Conservation (phyloP, 2,888 invertebrate genomes). For the Podotricha telesiphe region DNA sequence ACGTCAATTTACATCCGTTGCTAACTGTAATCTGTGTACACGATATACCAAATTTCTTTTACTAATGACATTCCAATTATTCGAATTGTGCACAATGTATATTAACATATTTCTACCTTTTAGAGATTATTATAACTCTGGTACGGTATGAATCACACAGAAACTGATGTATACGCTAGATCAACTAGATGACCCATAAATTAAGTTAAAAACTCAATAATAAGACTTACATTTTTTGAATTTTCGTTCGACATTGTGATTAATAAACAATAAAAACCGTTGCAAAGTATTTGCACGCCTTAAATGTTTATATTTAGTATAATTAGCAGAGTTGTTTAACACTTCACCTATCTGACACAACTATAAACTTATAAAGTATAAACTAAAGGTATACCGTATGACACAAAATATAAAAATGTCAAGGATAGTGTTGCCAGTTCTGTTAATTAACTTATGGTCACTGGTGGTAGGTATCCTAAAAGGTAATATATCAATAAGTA, state of each 20-base stretch:
- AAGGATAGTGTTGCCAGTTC: neutral
- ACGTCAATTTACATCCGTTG: conserved; percentile 67
- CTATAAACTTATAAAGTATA: neutral
- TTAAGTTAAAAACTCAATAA: conserved; percentile 21
- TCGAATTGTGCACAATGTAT: neutral
- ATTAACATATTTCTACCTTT: neutral
- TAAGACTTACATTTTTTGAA: conserved; percentile 82
- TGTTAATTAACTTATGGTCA: neutral
- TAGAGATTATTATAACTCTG: neutral
- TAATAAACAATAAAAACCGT: neutral
- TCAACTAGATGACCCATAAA: conserved; percentile 2
- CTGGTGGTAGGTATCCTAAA: too few relatives aligned
- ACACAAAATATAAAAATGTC: conserved; percentile 19
- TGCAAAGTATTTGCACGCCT: neutral
- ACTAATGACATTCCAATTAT: neutral
- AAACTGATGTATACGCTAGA: neutral
- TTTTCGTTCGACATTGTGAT: conserved; percentile 84
- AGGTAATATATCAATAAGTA: too few relatives aligned
- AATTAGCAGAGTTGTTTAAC: neutral
- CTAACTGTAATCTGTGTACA: conserved; percentile 56
- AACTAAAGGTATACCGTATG: neutral
- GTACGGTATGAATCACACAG: conserved; percentile 30
- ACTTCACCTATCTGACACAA: neutral
- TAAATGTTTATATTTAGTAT: conserved; percentile 4
- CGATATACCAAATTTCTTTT: neutral